Base-by-base conservation (phyloP, 2,888 invertebrate species). In the Dascillus cervinus region DNA sequence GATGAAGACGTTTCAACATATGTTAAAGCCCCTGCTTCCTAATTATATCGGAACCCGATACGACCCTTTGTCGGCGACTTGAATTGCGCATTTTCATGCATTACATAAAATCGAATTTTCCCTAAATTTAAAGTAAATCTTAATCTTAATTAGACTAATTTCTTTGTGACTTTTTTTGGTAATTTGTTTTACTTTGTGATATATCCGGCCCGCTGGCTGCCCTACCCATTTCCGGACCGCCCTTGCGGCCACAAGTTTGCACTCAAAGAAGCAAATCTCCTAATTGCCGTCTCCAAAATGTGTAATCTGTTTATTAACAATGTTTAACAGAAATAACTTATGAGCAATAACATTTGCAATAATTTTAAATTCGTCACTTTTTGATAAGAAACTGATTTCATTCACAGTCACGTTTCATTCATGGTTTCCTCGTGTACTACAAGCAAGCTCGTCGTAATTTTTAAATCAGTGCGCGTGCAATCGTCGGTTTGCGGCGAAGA, bases 11-110 rank as follows among this genome's bases (percentile, higher is more conserved):
- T 21, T 24, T n/a, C n/a, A n/a, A n/a, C n/a, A n/a, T n/a, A n/a
- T n/a, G n/a, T n/a, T n/a, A n/a, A n/a, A n/a, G n/a, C n/a, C n/a
- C n/a, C n/a, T n/a, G n/a, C n/a, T n/a, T 26, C 19, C 38, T 38
- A 38, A 38, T 38, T 38, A 34, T 30, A 25, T 19, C 26, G 37
- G 24, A 38, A 38, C 25, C 26, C 6, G 33, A 38, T 30, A 33
- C 22, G 11, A 8, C 8, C 15, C 27, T 38, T 38, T 34, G 38
- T 33, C 38, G 38, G 38, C 30, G 25, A n/a, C n/a, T n/a, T n/a
- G n/a, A n/a, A n/a, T n/a, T n/a, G n/a, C n/a, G n/a, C n/a, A n/a
- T n/a, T n/a, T n/a, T n/a, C n/a, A n/a, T n/a, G n/a, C n/a, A n/a
- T n/a, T n/a, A n/a, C n/a, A n/a, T n/a, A n/a, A n/a, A n/a, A n/a